Conservation (phyloP, 2,113 vertebrate species). For the Tyrannus savana region DNA sequence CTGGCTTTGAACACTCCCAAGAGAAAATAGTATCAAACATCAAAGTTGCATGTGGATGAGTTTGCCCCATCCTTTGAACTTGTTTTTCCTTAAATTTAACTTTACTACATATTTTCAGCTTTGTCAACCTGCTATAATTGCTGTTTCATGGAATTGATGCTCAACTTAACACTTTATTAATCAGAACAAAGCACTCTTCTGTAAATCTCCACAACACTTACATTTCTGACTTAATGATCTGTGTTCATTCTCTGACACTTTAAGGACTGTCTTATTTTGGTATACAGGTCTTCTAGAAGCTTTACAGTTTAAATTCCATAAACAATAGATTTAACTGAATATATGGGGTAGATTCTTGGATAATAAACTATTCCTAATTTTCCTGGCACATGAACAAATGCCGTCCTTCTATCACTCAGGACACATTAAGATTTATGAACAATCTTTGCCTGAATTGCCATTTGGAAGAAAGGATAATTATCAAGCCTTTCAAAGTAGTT, state of each 20-base stretch:
- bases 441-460: background rate
- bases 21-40: background rate
- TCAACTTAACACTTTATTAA: background rate
- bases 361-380: background rate
- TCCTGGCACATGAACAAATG: background rate
- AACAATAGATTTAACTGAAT: background rate
- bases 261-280: background rate
- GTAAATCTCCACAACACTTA: background rate
- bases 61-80: background rate
- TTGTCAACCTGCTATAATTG: background rate
- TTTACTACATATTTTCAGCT: background rate
- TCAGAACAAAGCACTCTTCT: background rate
- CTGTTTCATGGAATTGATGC: background rate
- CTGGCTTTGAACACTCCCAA: background rate
- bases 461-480: background rate
- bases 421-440: background rate
- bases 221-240: background rate
- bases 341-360: background rate
- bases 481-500: background rate
- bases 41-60: background rate
- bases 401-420: background rate
- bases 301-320: background rate
- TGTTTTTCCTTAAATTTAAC: background rate
- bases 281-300: background rate
- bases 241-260: background rate